A percentile compares a stretch with the other conserved stretches of the same genome.
phyloP scores from a whole-genome alignment of 2,888 invertebrate species.

The Anodontia alba region DNA sequence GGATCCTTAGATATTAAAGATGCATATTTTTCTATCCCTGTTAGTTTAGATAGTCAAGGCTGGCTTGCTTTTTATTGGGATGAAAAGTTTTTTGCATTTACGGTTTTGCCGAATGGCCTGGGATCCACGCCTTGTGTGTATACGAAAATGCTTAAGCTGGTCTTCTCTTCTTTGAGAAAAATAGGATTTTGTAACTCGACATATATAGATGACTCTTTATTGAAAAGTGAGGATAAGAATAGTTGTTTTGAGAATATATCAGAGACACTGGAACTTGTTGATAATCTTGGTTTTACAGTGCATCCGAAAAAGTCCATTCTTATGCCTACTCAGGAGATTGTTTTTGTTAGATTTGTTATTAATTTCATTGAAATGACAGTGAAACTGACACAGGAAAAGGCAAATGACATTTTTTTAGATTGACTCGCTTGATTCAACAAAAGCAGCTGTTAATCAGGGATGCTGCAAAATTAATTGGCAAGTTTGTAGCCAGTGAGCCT shows the following conservation, averaged over 20 bases:
- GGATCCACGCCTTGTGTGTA: too few relatives aligned
- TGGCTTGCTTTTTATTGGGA: too few relatives aligned
- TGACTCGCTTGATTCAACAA: constrained; percentile 5
- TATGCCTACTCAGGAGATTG: constrained; percentile 17
- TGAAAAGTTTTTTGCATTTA: too few relatives aligned
- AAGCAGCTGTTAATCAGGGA: constrained; percentile 22
- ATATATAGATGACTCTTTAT: constrained; percentile 1
- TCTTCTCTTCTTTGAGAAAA: too few relatives aligned
- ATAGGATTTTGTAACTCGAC: not conserved
- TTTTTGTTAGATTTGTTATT: constrained; percentile 19
- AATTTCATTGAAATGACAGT: constrained; percentile 25
- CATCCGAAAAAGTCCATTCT: constrained; percentile 9
- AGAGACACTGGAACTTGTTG: constrained; percentile 1
- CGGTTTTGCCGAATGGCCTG: too few relatives aligned
- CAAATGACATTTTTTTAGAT: not conserved
- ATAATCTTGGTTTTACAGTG: constrained; percentile 20
- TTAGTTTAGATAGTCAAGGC: too few relatives aligned
- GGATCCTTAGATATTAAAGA: constrained; percentile 52
- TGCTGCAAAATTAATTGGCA: constrained; percentile 40
- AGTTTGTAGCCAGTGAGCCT: constrained; percentile 39
- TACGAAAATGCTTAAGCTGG: too few relatives aligned
- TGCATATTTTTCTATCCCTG: constrained; percentile 50
- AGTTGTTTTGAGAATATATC: constrained; percentile 10
- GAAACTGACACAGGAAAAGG: constrained; percentile 20
- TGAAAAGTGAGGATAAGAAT: constrained; percentile 2